Evolutionary conservation across 2,888 invertebrate species (phyloP).

Genomic region (Macaria notata): DNA sequence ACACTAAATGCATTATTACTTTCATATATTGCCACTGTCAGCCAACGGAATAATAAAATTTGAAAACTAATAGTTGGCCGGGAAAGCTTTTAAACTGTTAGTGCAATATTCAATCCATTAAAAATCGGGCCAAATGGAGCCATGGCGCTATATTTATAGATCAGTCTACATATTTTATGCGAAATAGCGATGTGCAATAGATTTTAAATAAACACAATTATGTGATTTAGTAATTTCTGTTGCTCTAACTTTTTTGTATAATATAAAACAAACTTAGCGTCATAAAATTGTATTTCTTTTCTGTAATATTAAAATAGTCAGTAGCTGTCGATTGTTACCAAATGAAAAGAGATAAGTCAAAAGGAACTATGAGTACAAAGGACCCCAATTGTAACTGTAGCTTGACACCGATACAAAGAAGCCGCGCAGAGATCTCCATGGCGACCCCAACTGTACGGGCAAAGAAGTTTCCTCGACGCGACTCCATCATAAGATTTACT

Average conservation of each 20-base stretch:
- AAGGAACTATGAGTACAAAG: constrained; percentile 7
- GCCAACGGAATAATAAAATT: constrained; percentile 17
- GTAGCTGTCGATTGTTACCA: neutral
- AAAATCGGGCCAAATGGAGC: constrained; percentile 23
- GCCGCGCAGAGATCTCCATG: constrained; percentile 27
- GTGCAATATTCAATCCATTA: constrained; percentile 27
- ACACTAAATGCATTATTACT: constrained; percentile 13
- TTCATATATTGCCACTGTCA: constrained; percentile 7
- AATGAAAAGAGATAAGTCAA: constrained; percentile 8
- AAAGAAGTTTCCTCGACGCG: constrained; percentile 22
- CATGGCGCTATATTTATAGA: constrained; percentile 11
- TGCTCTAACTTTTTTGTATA: too few relatives aligned
- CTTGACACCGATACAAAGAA: constrained; percentile 14
- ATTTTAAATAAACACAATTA: too few relatives aligned
- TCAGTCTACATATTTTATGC: constrained; percentile 7
- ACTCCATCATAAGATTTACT: constrained; percentile 43
- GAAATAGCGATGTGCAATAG: neutral
- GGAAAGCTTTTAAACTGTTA: constrained; percentile 35
- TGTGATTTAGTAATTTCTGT: too few relatives aligned
- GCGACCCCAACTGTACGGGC: constrained; percentile 21
- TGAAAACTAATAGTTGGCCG: constrained; percentile 23
- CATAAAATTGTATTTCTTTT: too few relatives aligned
- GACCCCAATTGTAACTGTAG: constrained; percentile 4
- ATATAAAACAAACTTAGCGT: too few relatives aligned
- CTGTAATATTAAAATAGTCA: too few relatives aligned